Evolutionary conservation across 2,888 invertebrate genomes (phyloP).

Genomic region (Aproaerema taeniolella): DNA sequence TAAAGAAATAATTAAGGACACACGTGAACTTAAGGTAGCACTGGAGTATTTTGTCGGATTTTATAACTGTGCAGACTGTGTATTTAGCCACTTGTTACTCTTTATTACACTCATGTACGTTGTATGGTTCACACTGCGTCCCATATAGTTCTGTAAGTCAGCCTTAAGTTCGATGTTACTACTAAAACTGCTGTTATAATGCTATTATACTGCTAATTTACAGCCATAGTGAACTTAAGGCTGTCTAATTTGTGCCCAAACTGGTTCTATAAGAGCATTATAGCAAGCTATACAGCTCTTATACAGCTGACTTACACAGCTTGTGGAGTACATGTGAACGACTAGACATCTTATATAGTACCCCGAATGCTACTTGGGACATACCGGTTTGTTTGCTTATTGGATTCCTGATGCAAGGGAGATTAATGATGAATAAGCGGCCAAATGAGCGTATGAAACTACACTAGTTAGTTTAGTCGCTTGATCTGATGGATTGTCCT

Average conservation of each 20-base stretch:
- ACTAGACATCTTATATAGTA: too few relatives aligned
- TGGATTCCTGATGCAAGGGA: too few relatives aligned
- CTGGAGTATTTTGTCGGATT: slow-evolving; percentile 1
- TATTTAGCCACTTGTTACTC: slow-evolving; percentile 6
- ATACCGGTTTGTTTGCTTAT: too few relatives aligned
- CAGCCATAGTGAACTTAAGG: slow-evolving; percentile 1
- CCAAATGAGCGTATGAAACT: too few relatives aligned
- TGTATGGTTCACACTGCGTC: slow-evolving; percentile 7
- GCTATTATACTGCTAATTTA: not conserved
- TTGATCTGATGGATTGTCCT: too few relatives aligned
- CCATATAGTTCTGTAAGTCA: slow-evolving; percentile 4
- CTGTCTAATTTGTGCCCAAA: slow-evolving; percentile 1
- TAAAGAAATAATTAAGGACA: too few relatives aligned
- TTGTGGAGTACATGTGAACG: too few relatives aligned
- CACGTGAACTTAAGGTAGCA: not conserved
- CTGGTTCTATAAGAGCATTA: not conserved
- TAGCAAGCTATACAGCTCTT: not conserved
- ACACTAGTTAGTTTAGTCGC: too few relatives aligned
- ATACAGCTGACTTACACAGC: too few relatives aligned
- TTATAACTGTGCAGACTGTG: slow-evolving; percentile 3
- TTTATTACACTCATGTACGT: slow-evolving; percentile 5
- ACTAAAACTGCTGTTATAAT: not conserved
- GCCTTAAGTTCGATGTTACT: slow-evolving; percentile 3
- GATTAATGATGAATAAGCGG: too few relatives aligned
- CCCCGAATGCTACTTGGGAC: too few relatives aligned